Evolutionary conservation across 2,888 invertebrate species (phyloP).

Genomic region (Elgonia sp.): DNA sequence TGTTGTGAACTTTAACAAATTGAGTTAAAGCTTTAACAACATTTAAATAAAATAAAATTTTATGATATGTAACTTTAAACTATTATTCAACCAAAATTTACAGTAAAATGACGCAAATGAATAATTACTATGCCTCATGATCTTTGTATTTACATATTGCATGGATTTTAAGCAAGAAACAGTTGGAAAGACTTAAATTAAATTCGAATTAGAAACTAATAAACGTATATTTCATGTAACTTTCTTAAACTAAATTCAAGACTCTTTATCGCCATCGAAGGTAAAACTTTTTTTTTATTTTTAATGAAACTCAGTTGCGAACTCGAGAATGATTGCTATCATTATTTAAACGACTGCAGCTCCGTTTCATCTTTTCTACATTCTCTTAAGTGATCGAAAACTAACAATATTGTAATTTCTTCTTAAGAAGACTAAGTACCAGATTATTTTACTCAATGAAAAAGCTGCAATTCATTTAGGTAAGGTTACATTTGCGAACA

Average conservation of each 20-base stretch:
- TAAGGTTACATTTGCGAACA: slow-evolving; percentile 51
- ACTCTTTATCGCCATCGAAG: slow-evolving; percentile 44
- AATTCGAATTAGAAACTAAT: slow-evolving; percentile 51
- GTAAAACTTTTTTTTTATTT: slow-evolving; percentile 40
- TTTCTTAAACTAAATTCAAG: slow-evolving; percentile 44
- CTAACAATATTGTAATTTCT: slow-evolving; percentile 42
- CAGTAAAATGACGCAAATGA: no score
- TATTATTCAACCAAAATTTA: not conserved
- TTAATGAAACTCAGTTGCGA: slow-evolving; percentile 50
- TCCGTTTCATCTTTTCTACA: slow-evolving; percentile 46
- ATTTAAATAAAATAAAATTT: not conserved
- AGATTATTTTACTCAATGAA: slow-evolving; percentile 58
- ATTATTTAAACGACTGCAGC: slow-evolving; percentile 47
- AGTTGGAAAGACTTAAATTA: slow-evolving; percentile 39
- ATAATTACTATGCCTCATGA: not conserved
- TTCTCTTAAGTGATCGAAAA: slow-evolving; percentile 44
- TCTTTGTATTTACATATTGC: slow-evolving; percentile 38
- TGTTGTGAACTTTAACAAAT: not conserved
- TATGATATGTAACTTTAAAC: not conserved
- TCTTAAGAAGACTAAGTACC: slow-evolving; percentile 18
- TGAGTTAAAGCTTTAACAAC: slow-evolving; percentile 6
- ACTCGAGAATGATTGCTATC: slow-evolving; percentile 38
- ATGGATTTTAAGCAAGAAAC: not conserved
- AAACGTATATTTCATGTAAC: slow-evolving; percentile 23
- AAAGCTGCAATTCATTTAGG: slow-evolving; percentile 28